A percentile compares a stretch with the other conserved stretches of the same genome.
Conservation (phyloP, 64 coral and sea anemone genomes). For the Actinia equina region DNA sequence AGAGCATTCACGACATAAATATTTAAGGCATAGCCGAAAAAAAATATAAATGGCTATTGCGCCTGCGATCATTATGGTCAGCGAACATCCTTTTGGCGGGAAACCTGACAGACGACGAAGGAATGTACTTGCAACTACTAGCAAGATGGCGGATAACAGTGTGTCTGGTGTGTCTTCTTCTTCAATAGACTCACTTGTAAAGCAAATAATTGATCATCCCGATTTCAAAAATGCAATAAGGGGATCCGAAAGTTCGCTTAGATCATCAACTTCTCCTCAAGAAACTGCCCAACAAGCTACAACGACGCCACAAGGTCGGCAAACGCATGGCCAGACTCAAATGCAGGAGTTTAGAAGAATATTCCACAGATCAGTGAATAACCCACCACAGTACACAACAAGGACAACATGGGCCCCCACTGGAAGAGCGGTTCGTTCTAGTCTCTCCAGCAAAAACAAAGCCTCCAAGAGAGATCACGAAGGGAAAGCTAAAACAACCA, state of each 20-base stretch:
- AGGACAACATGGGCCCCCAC: no score
- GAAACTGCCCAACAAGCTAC: no score
- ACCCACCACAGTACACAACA: no score
- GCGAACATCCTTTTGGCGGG: constrained; percentile 9
- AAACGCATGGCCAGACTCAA: not conserved
- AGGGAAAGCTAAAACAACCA: not conserved
- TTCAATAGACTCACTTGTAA: constrained; percentile 13
- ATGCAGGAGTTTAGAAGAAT: no score
- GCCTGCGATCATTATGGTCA: not conserved
- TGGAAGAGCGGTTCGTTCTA: not conserved
- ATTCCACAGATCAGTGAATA: no score
- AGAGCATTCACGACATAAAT: not conserved
- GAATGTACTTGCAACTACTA: not conserved
- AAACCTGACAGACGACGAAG: constrained; percentile 38
- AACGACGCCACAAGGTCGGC: no score
- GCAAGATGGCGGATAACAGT: constrained; percentile 27
- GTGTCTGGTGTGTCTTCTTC: constrained; percentile 31
- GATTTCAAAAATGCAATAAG: not conserved
- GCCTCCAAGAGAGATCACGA: not conserved
- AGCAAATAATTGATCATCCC: not conserved
- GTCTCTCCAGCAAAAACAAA: not conserved
- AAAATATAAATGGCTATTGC: constrained; percentile 14
- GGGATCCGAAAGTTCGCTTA: no score
- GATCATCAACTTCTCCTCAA: no score
- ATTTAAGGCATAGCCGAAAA: constrained; percentile 22